Conservation (phyloP, 2,797 vertebrate species). For the Gobio occitaniae region DNA sequence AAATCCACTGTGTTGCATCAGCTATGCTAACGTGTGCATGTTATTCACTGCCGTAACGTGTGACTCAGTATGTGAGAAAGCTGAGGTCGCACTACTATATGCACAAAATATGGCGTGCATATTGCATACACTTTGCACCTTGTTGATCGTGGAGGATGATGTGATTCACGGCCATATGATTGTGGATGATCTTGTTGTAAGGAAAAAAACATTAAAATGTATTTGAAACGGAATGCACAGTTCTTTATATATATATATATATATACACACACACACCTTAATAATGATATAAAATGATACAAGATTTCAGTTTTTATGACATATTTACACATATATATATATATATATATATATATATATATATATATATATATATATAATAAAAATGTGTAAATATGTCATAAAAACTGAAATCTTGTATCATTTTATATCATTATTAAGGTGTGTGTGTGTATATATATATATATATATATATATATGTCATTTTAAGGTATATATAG, state of each 20-base stretch:
- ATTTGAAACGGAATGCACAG: neutral
- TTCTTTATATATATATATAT: neutral
- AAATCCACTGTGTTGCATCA: constrained; percentile 52
- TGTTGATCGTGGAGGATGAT: constrained; percentile 41
- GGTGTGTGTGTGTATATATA: neutral
- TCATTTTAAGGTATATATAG: neutral
- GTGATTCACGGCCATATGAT: constrained; percentile 1
- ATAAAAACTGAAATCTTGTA: neutral
- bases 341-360: too few relatives aligned
- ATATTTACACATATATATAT: too few relatives aligned
- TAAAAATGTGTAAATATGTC: neutral
- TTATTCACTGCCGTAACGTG: constrained; percentile 56
- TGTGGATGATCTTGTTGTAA: neutral
- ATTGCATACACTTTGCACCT: constrained; percentile 41
- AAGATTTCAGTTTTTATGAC: too few relatives aligned
- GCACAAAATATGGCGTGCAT: constrained; percentile 53
- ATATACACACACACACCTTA: too few relatives aligned
- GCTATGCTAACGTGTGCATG: constrained; percentile 56
- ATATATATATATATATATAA: too few relatives aligned
- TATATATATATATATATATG: too few relatives aligned
- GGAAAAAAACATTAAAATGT: neutral
- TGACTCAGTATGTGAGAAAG: constrained; percentile 59
- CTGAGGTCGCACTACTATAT: constrained; percentile 55
- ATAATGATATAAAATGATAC: too few relatives aligned
- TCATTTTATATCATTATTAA: neutral